A percentile compares a stretch with the other conserved stretches of the same genome.
These are phyloP conservation scores for Tetranychus cinnabarinus DNA, from an alignment of 1,140 invertebrate species.

Conservation along the genomic window DNA sequence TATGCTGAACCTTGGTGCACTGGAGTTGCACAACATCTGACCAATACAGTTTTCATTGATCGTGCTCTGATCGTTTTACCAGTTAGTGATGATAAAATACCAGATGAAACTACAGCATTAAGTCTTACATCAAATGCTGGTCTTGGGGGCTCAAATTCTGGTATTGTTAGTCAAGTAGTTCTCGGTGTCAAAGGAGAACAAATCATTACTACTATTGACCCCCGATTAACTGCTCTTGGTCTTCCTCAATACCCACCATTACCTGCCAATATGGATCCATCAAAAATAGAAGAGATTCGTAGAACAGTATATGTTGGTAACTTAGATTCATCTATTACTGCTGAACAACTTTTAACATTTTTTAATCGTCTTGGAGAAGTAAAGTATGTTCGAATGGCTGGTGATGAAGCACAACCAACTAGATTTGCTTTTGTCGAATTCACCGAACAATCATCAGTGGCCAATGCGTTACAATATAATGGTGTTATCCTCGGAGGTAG, in stretches of 20 bases:
- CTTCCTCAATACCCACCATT: slow-evolving; percentile 76
- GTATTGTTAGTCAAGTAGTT: slow-evolving; percentile 56
- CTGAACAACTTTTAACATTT: slow-evolving; percentile 58
- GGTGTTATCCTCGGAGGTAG: slow-evolving; percentile 41
- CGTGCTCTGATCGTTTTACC: slow-evolving; percentile 84
- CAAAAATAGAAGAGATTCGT: slow-evolving; percentile 86
- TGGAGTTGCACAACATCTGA: slow-evolving; percentile 82
- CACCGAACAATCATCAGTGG: slow-evolving; percentile 62
- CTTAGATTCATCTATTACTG: slow-evolving; percentile 34
- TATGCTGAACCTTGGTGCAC: slow-evolving; percentile 66
- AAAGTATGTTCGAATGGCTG: slow-evolving; percentile 79
- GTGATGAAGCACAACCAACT: slow-evolving; percentile 44
- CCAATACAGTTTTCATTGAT: slow-evolving; percentile 97
- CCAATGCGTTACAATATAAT: slow-evolving; percentile 61
- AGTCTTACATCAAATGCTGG: slow-evolving; percentile 56
- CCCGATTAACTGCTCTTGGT: slow-evolving; percentile 52
- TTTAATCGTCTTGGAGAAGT: slow-evolving; percentile 70
- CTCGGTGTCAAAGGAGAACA: slow-evolving; percentile 54
- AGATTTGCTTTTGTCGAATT: slow-evolving; percentile 76
- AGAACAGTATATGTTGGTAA: slow-evolving; percentile 61
- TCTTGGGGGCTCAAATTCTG: slow-evolving; percentile 56
- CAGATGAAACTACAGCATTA: slow-evolving; percentile 74
- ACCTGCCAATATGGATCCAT: slow-evolving; percentile 62
- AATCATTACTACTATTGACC: slow-evolving; percentile 72
- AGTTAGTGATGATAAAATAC: slow-evolving; percentile 44